A percentile compares a stretch with the other conserved stretches of the same genome.
Evolutionary conservation across 2,888 invertebrate genomes (phyloP).

Genomic region (Pterobdella sp.): DNA sequence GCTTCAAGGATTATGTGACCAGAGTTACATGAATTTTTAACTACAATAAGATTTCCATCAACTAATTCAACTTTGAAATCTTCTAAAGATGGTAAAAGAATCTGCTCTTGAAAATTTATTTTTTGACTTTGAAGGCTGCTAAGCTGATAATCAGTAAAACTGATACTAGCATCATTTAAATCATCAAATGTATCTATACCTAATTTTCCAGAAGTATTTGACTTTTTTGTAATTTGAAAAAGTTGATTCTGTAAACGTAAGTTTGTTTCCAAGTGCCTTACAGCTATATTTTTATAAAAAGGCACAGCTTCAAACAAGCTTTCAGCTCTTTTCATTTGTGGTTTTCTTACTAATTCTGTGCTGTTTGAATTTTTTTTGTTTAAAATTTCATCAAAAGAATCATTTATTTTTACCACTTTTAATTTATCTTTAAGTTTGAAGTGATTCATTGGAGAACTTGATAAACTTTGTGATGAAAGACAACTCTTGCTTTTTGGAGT

Average conservation of each 20-base stretch:
- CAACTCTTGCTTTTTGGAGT: background rate
- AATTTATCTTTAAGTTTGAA: background rate
- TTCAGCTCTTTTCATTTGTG: background rate
- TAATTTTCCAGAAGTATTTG: background rate
- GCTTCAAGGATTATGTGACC: background rate
- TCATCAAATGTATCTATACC: background rate
- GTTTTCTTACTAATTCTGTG: background rate
- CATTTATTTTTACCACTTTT: background rate
- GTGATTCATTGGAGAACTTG: background rate
- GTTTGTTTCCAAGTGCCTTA: slow-evolving; percentile 5
- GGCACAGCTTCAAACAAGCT: background rate
- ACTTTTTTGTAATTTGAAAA: slow-evolving; percentile 6
- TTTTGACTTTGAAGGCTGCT: background rate
- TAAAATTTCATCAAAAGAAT: background rate
- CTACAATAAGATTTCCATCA: background rate
- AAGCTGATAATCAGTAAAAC: background rate
- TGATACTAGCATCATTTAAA: background rate
- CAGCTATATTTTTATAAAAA: background rate
- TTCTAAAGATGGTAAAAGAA: background rate
- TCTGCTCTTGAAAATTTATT: background rate
- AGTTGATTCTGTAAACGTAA: background rate
- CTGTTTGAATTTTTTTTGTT: background rate
- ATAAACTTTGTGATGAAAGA: background rate
- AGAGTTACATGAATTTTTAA: background rate
- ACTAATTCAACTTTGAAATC: slow-evolving; percentile 3